Conservation (phyloP, 2,888 invertebrate species). For the Ophion ventricosus region DNA sequence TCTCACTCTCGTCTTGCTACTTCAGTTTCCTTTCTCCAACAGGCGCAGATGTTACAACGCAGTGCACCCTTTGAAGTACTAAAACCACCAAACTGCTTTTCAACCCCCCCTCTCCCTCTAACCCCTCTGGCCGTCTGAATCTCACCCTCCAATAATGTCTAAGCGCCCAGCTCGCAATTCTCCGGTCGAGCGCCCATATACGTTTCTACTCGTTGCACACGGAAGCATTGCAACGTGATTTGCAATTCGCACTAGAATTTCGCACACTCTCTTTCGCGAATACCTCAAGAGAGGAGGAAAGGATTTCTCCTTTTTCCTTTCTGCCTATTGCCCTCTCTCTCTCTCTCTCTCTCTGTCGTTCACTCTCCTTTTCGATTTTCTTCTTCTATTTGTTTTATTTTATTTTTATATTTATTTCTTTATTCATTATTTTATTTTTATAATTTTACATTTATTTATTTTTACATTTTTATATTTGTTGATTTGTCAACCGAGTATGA, state of each 20-base stretch:
- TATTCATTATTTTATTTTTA: too few species aligned
- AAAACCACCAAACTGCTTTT: constrained; percentile 72
- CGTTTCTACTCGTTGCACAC: constrained; percentile 65
- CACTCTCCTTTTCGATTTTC: background rate
- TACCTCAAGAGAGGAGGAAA: constrained; percentile 27
- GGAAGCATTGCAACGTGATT: constrained; percentile 62
- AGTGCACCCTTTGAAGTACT: constrained; percentile 70
- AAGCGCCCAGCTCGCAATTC: constrained; percentile 36
- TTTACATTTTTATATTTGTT: too few species aligned
- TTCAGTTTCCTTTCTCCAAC: constrained; percentile 52
- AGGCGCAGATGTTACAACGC: constrained; percentile 64
- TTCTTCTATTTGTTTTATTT: too few species aligned
- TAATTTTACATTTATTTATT: too few species aligned
- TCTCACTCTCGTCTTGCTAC: constrained; percentile 28
- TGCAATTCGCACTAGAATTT: constrained; percentile 58
- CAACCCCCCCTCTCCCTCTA: constrained; percentile 45
- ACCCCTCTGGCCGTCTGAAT: constrained; percentile 6
- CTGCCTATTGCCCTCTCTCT: background rate
- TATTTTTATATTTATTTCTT: too few species aligned
- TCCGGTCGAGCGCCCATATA: constrained; percentile 58
- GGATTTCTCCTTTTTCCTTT: background rate
- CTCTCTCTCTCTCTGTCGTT: background rate
- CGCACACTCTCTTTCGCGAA: constrained; percentile 41
- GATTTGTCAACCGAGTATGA: too few species aligned
- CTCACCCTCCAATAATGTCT: background rate